Evolutionary conservation across 37 sponge, comb jelly and placozoan species (phyloP), one percentile per base, ranked within the genome.

Genomic region (Ephydatia muelleri): DNA sequence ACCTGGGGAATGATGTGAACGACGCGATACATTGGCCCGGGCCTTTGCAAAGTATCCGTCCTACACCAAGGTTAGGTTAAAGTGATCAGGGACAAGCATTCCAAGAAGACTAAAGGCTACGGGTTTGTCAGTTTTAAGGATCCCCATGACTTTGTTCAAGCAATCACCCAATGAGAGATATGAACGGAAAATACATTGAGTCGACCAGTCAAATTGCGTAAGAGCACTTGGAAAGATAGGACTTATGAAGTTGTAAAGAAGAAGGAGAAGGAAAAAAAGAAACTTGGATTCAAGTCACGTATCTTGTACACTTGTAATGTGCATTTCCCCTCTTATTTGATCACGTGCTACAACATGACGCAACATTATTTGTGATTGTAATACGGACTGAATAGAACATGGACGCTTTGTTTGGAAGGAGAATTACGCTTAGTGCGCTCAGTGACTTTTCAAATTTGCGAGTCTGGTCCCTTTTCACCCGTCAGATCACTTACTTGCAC

Each of bases 61-160:
- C 3, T 93, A 96, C 85, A 83, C 84, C 65, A 98, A 96, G 82
- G 95, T n/a, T n/a, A n/a, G n/a, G n/a, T 90, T 0, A 96, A 88
- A 39, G 95, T 98, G 8, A 88, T 98, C 32, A 84, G 99, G 43
- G 99, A 98, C 81, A 96, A 94, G 79, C 84, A 90, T 29, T 88
- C 92, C 21, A 89, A 95, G 73, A 98, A 98, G 90, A 94, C 93
- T 30, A 96, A 94, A 72, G 99, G 99, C n/a, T 98, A 78, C 57
- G 99, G 99, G 1, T 98, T 98, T 80, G 92, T 93, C 76, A 96
- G 97, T 38, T 98, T 98, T 89, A 96, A 92, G 76, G 96, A 94
- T 82, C 91, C 96, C 0, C 87, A 96, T 12, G 99, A 98, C 83
- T 98, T 95, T 81, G 87, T 98, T 71, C 80, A 88, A 33, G 99